Percentiles rank a stretch among this genome's conserved stretches.
Conservation (phyloP, 2,888 invertebrate genomes). For the Dasysyrphus tricinctus region DNA sequence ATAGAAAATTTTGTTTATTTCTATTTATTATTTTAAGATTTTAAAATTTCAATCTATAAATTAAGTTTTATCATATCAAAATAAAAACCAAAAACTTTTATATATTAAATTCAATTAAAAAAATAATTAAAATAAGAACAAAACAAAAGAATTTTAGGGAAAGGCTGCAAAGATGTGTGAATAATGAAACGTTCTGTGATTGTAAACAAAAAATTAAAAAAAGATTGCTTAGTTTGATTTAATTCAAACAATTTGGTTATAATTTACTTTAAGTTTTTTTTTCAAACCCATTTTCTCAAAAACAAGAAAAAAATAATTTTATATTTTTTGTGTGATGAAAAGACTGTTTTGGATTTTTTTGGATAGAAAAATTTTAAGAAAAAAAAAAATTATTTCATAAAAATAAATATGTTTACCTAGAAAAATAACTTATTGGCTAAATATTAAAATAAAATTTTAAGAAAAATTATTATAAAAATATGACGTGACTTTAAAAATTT, state of each 20-base stretch:
- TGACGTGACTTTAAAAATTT: constrained; percentile 12
- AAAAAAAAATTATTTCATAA: constrained; percentile 16
- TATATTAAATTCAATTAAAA: constrained; percentile 28
- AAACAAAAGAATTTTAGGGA: constrained; percentile 60
- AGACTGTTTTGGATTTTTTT: constrained; percentile 69
- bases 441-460: constrained; percentile 39
- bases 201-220: constrained; percentile 60
- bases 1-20: constrained; percentile 23
- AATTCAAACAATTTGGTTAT: constrained; percentile 60
- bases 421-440: constrained; percentile 59
- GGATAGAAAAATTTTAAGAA: constrained; percentile 57
- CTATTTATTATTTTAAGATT: constrained; percentile 24
- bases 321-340: constrained; percentile 38
- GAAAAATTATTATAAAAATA: constrained; percentile 5
- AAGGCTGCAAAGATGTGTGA: constrained; percentile 74
- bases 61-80: constrained; percentile 70
- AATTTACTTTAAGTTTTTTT: constrained; percentile 23
- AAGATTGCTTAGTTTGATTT: constrained; percentile 68
- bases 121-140: neutral
- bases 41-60: constrained; percentile 15
- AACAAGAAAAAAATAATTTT: neutral
- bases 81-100: constrained; percentile 15
- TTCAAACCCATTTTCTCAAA: constrained; percentile 2
- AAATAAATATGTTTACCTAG: constrained; percentile 23
- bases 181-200: constrained; percentile 75